A percentile compares a stretch with the other conserved stretches of the same genome.
These are phyloP conservation scores for Porites lutea DNA, from an alignment of 64 coral and sea anemone genomes.

Conservation along the genomic window DNA sequence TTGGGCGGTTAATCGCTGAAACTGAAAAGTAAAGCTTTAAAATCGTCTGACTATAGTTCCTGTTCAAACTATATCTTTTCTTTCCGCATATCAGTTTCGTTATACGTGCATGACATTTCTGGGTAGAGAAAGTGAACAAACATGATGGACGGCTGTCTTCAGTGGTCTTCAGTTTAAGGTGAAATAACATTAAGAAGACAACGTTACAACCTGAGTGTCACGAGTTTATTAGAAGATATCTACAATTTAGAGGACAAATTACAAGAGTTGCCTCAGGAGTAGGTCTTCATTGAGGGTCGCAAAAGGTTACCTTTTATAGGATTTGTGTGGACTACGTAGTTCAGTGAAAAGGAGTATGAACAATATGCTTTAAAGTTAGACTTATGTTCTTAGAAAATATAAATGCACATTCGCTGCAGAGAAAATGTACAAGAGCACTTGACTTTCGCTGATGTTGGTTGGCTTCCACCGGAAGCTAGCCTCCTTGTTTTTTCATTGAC, in stretches of 20 bases:
- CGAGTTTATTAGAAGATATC: neutral
- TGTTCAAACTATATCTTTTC: no score
- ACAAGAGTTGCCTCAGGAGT: neutral
- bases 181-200: neutral
- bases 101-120: no score
- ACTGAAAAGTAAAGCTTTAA: no score
- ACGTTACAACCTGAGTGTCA: neutral
- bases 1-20: no score
- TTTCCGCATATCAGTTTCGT: no score
- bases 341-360: neutral
- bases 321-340: neutral
- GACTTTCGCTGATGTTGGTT: neutral
- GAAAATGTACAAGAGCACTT: neutral
- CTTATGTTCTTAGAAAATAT: neutral
- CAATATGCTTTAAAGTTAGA: slow-evolving; percentile 12
- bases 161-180: no score
- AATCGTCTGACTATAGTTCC: no score
- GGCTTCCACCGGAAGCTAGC: neutral
- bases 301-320: neutral
- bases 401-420: no score
- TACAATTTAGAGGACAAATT: neutral
- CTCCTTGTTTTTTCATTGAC: slow-evolving; percentile 27
- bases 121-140: no score
- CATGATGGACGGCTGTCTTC: neutral
- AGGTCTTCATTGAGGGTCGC: neutral